These are phyloP conservation scores for Scaptodrosophila lebanonensis DNA, from an alignment of 1,140 invertebrate genomes.

Conservation along the genomic window DNA sequence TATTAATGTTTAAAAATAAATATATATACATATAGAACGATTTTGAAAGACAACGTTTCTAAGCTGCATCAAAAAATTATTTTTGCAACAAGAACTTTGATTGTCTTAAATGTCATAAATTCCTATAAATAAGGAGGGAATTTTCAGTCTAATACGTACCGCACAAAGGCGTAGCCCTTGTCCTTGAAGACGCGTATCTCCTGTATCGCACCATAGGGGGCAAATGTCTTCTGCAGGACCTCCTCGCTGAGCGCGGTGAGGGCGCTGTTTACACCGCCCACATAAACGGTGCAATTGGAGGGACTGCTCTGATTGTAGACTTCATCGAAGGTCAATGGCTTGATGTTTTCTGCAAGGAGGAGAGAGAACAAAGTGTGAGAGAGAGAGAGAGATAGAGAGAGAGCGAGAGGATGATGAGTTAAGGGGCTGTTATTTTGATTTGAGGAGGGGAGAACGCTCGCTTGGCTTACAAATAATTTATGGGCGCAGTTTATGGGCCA, in stretches of 20 bases:
- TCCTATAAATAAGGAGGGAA: background rate
- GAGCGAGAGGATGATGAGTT: slow-evolving; percentile 24
- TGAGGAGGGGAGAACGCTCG: slow-evolving; percentile 19
- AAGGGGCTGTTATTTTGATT: slow-evolving; percentile 48
- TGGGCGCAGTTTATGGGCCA: slow-evolving; percentile 6
- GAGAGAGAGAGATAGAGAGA: slow-evolving; percentile 22
- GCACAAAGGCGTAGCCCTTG: slow-evolving; percentile 98
- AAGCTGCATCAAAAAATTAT: too few species aligned
- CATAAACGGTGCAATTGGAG: slow-evolving; percentile 99
- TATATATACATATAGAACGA: too few species aligned
- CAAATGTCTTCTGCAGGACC: slow-evolving; percentile 97
- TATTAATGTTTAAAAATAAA: too few species aligned
- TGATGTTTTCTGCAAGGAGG: slow-evolving; percentile 84
- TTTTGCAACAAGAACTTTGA: too few species aligned
- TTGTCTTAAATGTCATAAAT: background rate
- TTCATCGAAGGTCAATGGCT: slow-evolving; percentile 97
- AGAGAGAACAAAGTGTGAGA: background rate
- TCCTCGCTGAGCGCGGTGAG: slow-evolving; percentile 95
- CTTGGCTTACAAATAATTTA: slow-evolving; percentile 47
- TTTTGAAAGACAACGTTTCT: too few species aligned
- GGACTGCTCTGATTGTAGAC: slow-evolving; percentile 99
- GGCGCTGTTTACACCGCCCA: slow-evolving; percentile 97
- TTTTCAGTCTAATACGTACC: slow-evolving; percentile 80
- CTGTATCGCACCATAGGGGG: slow-evolving; percentile 95
- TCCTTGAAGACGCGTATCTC: slow-evolving; percentile 99